Conservation (phyloP, 2,113 vertebrate genomes). For the Ptyas mucosa region DNA sequence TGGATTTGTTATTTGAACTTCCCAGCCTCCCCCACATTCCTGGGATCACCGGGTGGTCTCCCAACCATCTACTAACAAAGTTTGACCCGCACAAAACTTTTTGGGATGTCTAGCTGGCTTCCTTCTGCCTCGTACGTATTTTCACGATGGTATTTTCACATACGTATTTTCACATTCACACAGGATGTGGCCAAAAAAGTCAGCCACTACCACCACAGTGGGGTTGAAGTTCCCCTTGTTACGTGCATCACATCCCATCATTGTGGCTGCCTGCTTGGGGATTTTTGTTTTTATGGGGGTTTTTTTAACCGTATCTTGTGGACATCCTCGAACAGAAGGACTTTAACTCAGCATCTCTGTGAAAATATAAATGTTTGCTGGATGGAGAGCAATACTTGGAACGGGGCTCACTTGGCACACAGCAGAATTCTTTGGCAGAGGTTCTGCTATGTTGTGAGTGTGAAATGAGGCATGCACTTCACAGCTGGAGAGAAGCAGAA, state of each 20-base stretch:
- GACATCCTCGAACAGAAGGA: neutral
- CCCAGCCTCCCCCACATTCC: neutral
- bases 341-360: neutral
- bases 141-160: no score
- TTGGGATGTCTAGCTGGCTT: neutral
- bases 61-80: neutral
- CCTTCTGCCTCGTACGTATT: neutral
- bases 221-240: neutral
- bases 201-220: neutral
- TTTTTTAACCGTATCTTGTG: neutral
- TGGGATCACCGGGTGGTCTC: neutral
- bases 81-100: neutral
- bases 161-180: neutral
- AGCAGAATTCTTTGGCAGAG: neutral
- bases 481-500: neutral
- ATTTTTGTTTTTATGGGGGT: neutral
- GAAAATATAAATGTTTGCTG: neutral
- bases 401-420: neutral
- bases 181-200: neutral
- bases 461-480: neutral
- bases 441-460: neutral
- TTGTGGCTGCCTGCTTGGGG: neutral
- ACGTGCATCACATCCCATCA: accelerated
- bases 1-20: neutral
- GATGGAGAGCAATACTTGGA: neutral